Evolutionary conservation across 2,888 invertebrate species (phyloP).

Genomic region (Byasa hedistus): DNA sequence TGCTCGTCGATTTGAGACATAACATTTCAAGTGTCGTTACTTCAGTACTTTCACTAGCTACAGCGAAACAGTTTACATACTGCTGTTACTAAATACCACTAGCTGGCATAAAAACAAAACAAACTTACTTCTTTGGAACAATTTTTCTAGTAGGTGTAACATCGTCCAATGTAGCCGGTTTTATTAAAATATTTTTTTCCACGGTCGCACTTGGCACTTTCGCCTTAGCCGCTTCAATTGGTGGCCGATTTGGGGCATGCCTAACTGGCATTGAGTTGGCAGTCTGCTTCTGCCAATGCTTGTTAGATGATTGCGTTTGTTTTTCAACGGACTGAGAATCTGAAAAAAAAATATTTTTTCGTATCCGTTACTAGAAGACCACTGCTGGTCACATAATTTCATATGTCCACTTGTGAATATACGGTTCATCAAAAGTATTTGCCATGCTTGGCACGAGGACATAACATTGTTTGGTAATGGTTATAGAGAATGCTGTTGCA

Average conservation of each 20-base stretch:
- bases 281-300: background rate
- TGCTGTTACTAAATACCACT: too few relatives aligned
- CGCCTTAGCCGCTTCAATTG: background rate
- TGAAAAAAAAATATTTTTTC: background rate
- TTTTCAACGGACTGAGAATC: background rate
- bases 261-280: background rate
- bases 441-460: too few relatives aligned
- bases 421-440: too few relatives aligned
- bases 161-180: slow-evolving; percentile 32
- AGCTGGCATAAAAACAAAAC: background rate
- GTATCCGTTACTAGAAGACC: too few relatives aligned
- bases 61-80: too few relatives aligned
- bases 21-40: too few relatives aligned
- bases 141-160: slow-evolving; percentile 35
- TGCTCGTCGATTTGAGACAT: too few relatives aligned
- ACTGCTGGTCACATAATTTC: too few relatives aligned
- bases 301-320: background rate
- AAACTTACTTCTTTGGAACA: slow-evolving; percentile 52
- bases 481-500: too few relatives aligned
- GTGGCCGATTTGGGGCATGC: background rate
- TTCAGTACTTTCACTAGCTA: too few relatives aligned
- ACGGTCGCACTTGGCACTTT: background rate
- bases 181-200: background rate
- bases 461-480: too few relatives aligned
- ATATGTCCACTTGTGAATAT: too few relatives aligned